Evolutionary conservation across 2,888 invertebrate genomes (phyloP).

Genomic region (Nycteola revayana): DNA sequence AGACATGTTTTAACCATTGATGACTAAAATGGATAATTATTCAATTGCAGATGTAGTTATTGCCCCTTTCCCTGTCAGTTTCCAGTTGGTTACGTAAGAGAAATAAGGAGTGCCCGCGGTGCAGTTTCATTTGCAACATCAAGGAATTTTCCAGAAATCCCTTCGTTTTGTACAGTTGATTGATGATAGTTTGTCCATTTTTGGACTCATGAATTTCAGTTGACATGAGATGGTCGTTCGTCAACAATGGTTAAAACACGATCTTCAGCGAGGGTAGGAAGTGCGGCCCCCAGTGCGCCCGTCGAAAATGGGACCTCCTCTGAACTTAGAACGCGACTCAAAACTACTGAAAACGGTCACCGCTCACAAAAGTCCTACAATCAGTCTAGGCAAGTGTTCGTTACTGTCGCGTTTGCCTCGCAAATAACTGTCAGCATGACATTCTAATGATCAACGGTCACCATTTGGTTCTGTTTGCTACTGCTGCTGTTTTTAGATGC

Average conservation of each 20-base stretch:
- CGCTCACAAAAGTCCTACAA: constrained; percentile 64
- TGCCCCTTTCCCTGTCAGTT: constrained; percentile 55
- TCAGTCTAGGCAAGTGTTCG: constrained; percentile 73
- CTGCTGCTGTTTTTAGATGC: constrained; percentile 18
- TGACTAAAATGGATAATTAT: constrained; percentile 75
- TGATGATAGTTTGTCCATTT: constrained; percentile 71
- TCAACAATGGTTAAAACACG: constrained; percentile 83
- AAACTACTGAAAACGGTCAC: constrained; percentile 67
- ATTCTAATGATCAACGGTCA: constrained; percentile 19
- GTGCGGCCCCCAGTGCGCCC: constrained; percentile 62
- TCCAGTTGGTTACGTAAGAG: constrained; percentile 63
- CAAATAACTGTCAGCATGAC: constrained; percentile 85
- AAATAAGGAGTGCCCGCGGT: constrained; percentile 63
- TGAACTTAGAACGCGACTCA: constrained; percentile 73
- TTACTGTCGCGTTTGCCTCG: constrained; percentile 83
- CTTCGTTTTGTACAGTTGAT: constrained; percentile 50
- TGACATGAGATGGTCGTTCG: constrained; percentile 78
- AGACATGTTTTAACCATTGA: constrained; percentile 82
- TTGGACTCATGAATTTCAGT: constrained; percentile 78
- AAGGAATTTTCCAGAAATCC: constrained; percentile 77
- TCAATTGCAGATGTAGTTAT: constrained; percentile 71
- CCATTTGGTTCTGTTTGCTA: constrained; percentile 19
- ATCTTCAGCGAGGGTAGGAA: constrained; percentile 79
- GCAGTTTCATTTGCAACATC: constrained; percentile 43
- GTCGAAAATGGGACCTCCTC: constrained; percentile 71